Conservation (phyloP, 2,797 vertebrate genomes). For the Clarias fuscus region DNA sequence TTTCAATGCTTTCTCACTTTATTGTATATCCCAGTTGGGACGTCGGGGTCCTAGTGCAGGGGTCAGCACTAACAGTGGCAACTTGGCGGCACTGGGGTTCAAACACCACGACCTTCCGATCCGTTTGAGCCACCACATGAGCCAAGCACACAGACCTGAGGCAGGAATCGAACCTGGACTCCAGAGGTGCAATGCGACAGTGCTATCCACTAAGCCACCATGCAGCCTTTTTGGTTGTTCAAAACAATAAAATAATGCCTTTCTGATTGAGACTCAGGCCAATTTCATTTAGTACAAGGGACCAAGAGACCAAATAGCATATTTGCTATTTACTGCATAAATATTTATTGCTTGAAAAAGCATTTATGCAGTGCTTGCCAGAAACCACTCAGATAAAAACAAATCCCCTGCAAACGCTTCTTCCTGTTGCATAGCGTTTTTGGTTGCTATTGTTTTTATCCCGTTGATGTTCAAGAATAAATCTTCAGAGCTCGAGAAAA, state of each 20-base stretch:
- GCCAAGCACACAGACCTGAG: too few relatives aligned
- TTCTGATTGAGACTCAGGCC: neutral
- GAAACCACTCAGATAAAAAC: neutral
- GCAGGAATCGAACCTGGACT: too few relatives aligned
- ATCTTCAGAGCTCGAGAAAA: conserved; percentile 35
- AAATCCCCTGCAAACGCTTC: neutral
- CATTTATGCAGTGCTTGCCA: neutral
- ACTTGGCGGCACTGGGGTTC: too few relatives aligned
- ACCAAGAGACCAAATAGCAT: neutral
- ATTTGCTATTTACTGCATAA: conserved; percentile 19
- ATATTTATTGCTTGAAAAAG: neutral
- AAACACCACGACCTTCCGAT: too few relatives aligned
- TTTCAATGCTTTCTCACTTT: too few relatives aligned
- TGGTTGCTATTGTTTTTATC: conserved; percentile 48
- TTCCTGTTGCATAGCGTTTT: conserved; percentile 12
- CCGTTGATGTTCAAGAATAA: conserved; percentile 35
- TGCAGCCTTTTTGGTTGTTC: neutral
- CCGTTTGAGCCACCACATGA: too few relatives aligned
- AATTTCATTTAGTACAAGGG: neutral
- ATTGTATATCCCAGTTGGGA: too few relatives aligned
- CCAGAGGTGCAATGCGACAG: too few relatives aligned
- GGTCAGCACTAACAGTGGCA: too few relatives aligned
- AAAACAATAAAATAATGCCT: neutral
- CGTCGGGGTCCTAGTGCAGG: too few relatives aligned
- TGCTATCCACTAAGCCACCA: too few relatives aligned